Percentiles rank a stretch among this genome's conserved stretches.
These are phyloP conservation scores for Sialis fuliginosa DNA, from an alignment of 2,888 invertebrate genomes.

Conservation along the genomic window DNA sequence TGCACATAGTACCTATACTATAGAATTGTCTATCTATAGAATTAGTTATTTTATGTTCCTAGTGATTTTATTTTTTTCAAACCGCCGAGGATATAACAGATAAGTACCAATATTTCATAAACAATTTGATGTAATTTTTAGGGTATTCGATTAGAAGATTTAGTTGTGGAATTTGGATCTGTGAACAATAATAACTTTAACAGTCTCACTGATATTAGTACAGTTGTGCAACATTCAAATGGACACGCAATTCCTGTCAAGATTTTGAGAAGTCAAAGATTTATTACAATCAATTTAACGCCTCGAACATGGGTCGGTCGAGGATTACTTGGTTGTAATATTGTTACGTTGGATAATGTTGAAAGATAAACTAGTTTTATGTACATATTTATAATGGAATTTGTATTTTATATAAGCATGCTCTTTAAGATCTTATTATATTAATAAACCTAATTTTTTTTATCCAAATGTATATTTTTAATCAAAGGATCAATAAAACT, in stretches of 20 bases:
- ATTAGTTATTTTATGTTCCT: too few species aligned
- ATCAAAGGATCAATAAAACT: too few species aligned
- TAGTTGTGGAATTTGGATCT: conserved; percentile 61
- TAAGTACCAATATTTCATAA: too few species aligned
- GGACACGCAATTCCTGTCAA: conserved; percentile 32
- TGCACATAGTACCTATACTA: too few species aligned
- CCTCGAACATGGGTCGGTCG: conserved; percentile 64
- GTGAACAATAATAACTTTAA: conserved; percentile 52
- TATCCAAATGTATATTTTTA: too few species aligned
- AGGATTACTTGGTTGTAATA: conserved; percentile 59
- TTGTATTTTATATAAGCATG: too few species aligned
- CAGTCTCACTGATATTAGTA: conserved; percentile 46
- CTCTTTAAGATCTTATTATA: too few species aligned
- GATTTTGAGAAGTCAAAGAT: conserved; percentile 31
- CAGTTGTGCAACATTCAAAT: conserved; percentile 43
- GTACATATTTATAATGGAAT: conserved; percentile 2
- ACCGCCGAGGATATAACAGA: too few species aligned
- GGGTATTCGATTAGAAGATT: conserved; percentile 54
- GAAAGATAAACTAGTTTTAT: conserved; percentile 19
- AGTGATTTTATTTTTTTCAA: too few species aligned
- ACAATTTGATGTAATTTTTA: conserved; percentile 19
- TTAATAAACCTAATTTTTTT: too few species aligned
- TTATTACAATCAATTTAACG: conserved; percentile 38
- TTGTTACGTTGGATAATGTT: conserved; percentile 29
- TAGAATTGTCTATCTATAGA: too few species aligned